Percentiles rank a stretch among this genome's conserved stretches.
phyloP scores from a whole-genome alignment of 2,888 invertebrate species.

The Dermolepida albohirtum region DNA sequence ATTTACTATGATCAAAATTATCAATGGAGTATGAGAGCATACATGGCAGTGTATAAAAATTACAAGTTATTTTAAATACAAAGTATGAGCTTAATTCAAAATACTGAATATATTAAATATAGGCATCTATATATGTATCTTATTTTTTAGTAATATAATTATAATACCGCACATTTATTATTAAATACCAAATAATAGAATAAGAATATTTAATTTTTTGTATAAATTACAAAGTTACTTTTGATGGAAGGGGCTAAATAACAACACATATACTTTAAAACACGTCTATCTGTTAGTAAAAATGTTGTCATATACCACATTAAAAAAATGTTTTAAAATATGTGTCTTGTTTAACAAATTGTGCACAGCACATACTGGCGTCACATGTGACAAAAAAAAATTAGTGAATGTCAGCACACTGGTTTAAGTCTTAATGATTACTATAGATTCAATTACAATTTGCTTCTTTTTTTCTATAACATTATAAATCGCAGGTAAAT shows the following conservation, averaged over 20 bases:
- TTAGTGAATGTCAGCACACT: constrained; percentile 27
- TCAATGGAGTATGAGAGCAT: constrained; percentile 12
- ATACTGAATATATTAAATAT: no score
- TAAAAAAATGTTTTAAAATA: constrained; percentile 30
- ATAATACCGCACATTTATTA: no score
- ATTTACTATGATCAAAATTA: not conserved
- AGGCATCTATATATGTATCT: not conserved
- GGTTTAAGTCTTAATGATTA: constrained; percentile 29
- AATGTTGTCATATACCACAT: not conserved
- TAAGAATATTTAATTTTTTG: no score
- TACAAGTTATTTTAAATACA: not conserved
- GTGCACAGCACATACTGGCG: constrained; percentile 51
- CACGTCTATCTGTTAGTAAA: not conserved
- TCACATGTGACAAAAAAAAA: constrained; percentile 28
- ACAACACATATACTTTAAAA: constrained; percentile 30
- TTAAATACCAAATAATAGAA: no score
- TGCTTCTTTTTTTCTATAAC: not conserved
- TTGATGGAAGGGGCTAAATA: not conserved
- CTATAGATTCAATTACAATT: constrained; percentile 22
- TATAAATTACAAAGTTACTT: constrained; percentile 9
- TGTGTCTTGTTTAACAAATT: constrained; percentile 23
- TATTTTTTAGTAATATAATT: not conserved
- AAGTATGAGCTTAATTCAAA: constrained; percentile 3
- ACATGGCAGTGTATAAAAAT: constrained; percentile 25
- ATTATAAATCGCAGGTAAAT: constrained; percentile 20